A percentile compares a stretch with the other conserved stretches of the same genome.
Conservation (phyloP, 2,113 vertebrate species). For the Clarias gariepinus region DNA sequence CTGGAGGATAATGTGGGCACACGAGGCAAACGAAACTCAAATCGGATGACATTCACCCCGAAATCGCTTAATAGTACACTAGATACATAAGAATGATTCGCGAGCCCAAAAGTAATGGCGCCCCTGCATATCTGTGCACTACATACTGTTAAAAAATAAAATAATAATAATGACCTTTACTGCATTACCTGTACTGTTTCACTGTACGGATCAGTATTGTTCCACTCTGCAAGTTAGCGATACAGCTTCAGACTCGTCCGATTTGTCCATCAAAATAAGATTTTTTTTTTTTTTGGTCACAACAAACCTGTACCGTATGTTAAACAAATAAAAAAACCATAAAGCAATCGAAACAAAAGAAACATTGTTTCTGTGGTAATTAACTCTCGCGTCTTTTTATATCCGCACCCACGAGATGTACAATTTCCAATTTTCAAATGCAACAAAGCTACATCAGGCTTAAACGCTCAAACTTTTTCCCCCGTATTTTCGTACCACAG, state of each 20-base stretch:
- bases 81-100: slow-evolving; percentile 44
- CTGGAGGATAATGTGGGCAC: neutral
- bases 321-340: neutral
- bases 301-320: slow-evolving; percentile 10
- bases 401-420: neutral
- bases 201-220: neutral
- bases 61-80: slow-evolving; percentile 33
- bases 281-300: slow-evolving; percentile 50
- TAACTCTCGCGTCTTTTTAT: slow-evolving; percentile 1
- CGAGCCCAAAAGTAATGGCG: neutral
- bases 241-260: neutral
- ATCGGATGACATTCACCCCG: slow-evolving; percentile 52
- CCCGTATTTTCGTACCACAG: slow-evolving; percentile 64
- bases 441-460: slow-evolving; percentile 57
- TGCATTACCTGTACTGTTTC: neutral
- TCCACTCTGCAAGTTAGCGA: neutral
- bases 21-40: slow-evolving; percentile 56
- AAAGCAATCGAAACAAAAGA: neutral
- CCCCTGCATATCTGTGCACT: neutral
- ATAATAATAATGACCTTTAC: neutral
- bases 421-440: neutral
- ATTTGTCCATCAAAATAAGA: neutral
- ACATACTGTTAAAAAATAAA: neutral
- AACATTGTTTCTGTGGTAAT: neutral
- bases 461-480: slow-evolving; percentile 32